Evolutionary conservation across 2,113 vertebrate species (phyloP).

Genomic region (Tragulus kanchil): DNA sequence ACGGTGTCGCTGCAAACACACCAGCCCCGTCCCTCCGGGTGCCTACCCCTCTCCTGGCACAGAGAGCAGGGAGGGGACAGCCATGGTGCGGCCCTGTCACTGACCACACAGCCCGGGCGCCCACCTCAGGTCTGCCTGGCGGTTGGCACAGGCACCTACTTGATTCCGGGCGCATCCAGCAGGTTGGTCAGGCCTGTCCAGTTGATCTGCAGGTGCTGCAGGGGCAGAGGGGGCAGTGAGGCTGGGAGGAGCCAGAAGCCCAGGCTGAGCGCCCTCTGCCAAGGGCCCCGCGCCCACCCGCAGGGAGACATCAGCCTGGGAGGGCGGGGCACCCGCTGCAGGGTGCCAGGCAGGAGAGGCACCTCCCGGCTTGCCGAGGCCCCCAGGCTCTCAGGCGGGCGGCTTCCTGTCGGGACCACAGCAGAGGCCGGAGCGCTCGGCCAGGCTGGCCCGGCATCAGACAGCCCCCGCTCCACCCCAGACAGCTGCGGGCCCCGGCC

Average conservation of each 20-base stretch:
- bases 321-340: neutral
- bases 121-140: accelerated
- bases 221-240: slow-evolving; percentile 31
- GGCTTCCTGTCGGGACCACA: neutral
- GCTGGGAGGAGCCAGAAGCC: neutral
- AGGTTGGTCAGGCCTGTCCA: slow-evolving; percentile 98
- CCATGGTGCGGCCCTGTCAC: accelerated
- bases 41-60: neutral
- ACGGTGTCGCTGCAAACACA: neutral
- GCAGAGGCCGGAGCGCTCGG: accelerated
- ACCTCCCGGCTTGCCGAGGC: neutral
- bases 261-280: neutral
- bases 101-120: accelerated
- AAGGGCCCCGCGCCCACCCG: neutral
- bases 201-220: slow-evolving; percentile 93
- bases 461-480: neutral
- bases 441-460: neutral
- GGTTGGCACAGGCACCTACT: slow-evolving; percentile 84
- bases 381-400: neutral
- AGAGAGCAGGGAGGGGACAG: neutral
- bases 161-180: slow-evolving; percentile 94
- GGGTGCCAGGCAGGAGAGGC: no score
- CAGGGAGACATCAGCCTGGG: neutral
- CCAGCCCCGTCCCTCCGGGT: accelerated
- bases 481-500: neutral